Base-by-base conservation (phyloP, 2,113 vertebrate genomes). In the Scomber japonicus region DNA sequence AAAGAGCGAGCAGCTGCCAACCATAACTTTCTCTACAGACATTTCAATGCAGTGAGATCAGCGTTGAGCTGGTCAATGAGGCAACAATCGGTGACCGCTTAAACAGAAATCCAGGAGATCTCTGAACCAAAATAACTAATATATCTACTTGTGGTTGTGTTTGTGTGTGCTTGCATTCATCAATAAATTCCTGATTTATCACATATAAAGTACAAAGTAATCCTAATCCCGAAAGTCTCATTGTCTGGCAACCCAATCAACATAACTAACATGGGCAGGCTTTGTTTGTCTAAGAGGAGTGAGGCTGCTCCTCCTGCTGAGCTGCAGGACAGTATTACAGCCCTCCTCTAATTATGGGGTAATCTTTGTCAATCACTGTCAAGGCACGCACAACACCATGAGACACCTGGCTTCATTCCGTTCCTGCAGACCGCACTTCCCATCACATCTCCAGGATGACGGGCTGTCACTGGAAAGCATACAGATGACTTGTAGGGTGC, bases 321-420 rank as follows among this genome's bases (percentile, higher is more conserved):
- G 85, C 86, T 78, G 80, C 59, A 35, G 75, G 81, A 48, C 79
- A 67, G 53, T 67, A 49, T 89, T 87, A 81, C 0, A 10, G 86
- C 81, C 86, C 71, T 71, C 64, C 66, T 75, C 62, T 88, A 93
- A 93, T 90, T 88, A 83, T 53, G 45, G 84, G 81, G 68, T 85
- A 70, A 85, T 91, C 78, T 83, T 83, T 91, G 84, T 86, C 78
- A 75, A 71, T 87, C 82, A 88, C 78, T 84, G 79, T 87, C 80
- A 66, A n/a, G 48, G 54, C 35, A 30, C 27, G 21, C 80, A 82
- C 74, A 66, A 44, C 74, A 67, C 44, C 27, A 64, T 0, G 14
- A 82, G 59, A 72, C 88, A 88, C 80, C 83, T 89, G 74, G 71
- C 76, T 86, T 77, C 66, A 21, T 65, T 81, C 71, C 59, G 61